These are phyloP conservation scores for Dichetophora obliterata DNA, from an alignment of 2,888 invertebrate genomes.

Conservation along the genomic window DNA sequence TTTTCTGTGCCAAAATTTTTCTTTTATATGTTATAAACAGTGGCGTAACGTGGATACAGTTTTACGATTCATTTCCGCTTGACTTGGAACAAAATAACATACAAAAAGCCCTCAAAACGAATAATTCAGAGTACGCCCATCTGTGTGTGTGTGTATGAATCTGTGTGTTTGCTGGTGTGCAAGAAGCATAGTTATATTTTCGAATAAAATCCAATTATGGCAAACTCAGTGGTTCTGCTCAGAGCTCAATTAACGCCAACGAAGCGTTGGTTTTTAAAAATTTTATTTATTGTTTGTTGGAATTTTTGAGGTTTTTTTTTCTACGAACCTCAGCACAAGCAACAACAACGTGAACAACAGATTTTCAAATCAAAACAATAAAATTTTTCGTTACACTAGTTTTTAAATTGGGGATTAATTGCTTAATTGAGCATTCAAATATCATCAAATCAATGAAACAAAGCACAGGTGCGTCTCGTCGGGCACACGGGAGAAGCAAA, in stretches of 20 bases:
- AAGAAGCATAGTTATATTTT: background rate
- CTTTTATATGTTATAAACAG: no score
- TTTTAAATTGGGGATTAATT: no score
- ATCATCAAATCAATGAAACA: no score
- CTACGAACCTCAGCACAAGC: background rate
- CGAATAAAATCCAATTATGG: background rate
- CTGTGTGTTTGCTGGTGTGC: background rate
- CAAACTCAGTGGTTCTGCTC: background rate
- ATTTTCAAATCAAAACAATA: no score
- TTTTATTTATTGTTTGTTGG: background rate
- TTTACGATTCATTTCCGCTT: no score
- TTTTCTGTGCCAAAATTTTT: no score
- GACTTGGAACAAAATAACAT: background rate
- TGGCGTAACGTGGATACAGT: no score
- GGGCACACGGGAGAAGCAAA: no score
- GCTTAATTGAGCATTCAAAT: no score
- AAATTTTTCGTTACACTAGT: no score
- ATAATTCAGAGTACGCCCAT: background rate
- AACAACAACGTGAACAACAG: background rate
- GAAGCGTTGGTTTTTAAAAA: no score
- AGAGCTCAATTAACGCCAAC: background rate
- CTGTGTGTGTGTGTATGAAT: background rate
- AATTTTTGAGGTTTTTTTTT: constrained; percentile 1
- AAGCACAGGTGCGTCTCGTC: no score
- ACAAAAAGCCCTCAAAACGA: background rate